Evolutionary conservation across 53 echinoderm and acorn worm genomes (phyloP).

Genomic region (Astropecten irregularis): DNA sequence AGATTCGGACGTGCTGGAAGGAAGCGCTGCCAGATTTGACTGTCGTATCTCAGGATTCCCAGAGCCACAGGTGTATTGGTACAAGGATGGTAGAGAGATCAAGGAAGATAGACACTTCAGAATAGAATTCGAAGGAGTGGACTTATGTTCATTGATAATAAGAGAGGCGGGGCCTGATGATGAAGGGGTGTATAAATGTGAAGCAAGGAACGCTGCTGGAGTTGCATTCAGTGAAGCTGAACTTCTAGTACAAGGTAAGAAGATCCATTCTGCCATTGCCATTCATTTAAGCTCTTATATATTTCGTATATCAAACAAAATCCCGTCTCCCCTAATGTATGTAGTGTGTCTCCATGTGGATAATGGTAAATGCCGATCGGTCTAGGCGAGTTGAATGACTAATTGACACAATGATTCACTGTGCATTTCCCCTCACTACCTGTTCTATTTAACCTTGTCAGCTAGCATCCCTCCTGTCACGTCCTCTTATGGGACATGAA

Average conservation of each 20-base stretch:
- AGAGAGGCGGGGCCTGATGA: slow-evolving; percentile 65
- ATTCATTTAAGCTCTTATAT: too few relatives aligned
- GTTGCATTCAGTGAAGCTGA: slow-evolving; percentile 78
- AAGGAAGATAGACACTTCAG: slow-evolving; percentile 52
- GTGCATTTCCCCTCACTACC: too few relatives aligned
- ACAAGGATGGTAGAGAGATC: slow-evolving; percentile 80
- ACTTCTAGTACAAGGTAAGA: slow-evolving; percentile 87
- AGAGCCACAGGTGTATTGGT: slow-evolving; percentile 82
- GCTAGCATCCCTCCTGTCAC: too few relatives aligned
- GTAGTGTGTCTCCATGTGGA: too few relatives aligned
- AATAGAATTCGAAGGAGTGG: slow-evolving; percentile 59
- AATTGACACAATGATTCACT: too few relatives aligned
- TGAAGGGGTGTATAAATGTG: slow-evolving; percentile 85
- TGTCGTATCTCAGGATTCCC: slow-evolving; percentile 80
- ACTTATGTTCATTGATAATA: slow-evolving; percentile 63
- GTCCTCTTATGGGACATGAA: too few relatives aligned
- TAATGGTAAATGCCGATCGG: too few relatives aligned
- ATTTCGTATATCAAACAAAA: too few relatives aligned
- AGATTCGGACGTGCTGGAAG: slow-evolving; percentile 72
- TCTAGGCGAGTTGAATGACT: too few relatives aligned
- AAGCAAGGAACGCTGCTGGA: slow-evolving; percentile 85
- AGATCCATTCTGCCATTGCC: neutral
- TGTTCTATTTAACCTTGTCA: too few relatives aligned
- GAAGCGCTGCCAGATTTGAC: slow-evolving; percentile 75
- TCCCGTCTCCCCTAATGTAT: too few relatives aligned